Percentiles rank a stretch among this genome's conserved stretches.
Evolutionary conservation across 2,888 invertebrate species (phyloP).

Genomic region (Lepas anatifera): DNA sequence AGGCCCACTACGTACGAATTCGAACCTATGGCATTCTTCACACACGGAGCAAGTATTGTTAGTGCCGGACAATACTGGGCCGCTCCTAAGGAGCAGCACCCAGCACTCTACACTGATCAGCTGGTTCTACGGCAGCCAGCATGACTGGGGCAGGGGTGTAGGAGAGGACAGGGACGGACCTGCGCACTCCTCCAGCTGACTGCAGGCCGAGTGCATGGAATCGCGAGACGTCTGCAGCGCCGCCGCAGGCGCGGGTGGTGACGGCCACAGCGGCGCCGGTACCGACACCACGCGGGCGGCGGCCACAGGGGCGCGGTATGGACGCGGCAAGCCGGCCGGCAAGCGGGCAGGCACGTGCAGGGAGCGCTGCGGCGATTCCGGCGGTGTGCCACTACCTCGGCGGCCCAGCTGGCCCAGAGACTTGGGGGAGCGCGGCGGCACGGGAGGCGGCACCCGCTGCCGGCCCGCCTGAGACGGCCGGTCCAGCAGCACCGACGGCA

Average conservation of each 20-base stretch:
- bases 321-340: background rate
- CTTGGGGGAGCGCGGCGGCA: slow-evolving; percentile 24
- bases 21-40: no score
- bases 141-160: background rate
- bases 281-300: background rate
- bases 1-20: no score
- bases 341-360: background rate
- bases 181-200: background rate
- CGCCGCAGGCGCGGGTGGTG: background rate
- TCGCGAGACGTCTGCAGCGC: background rate
- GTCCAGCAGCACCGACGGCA: slow-evolving; percentile 25
- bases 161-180: background rate
- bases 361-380: background rate
- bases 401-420: slow-evolving; percentile 14
- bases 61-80: no score
- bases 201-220: background rate
- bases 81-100: no score
- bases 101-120: no score
- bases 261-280: background rate
- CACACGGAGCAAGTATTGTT: no score
- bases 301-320: background rate
- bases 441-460: slow-evolving; percentile 24
- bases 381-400: slow-evolving; percentile 15
- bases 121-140: no score
- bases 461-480: slow-evolving; percentile 20